phyloP scores from a whole-genome alignment of 2,797 vertebrate genomes.

The Ceryle rudis region DNA sequence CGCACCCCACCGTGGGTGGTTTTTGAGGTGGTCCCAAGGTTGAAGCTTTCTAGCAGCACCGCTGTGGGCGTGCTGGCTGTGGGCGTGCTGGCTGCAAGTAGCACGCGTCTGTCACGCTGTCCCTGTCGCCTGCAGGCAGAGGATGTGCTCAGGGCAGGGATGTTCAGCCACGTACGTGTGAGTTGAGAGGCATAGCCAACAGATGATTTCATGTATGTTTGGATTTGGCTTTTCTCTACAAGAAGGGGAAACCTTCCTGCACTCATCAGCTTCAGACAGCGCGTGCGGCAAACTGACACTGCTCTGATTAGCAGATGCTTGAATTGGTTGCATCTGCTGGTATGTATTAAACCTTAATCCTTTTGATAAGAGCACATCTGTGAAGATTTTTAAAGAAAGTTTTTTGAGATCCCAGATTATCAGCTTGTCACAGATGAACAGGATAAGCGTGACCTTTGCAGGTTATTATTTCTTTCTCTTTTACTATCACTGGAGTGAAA shows the following conservation, averaged over 20 bases:
- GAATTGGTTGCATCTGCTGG: slow-evolving; percentile 56
- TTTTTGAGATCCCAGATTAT: slow-evolving; percentile 56
- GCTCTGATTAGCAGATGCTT: slow-evolving; percentile 55
- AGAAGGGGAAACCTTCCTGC: not conserved
- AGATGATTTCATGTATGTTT: not conserved
- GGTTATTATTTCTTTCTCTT: slow-evolving; percentile 46
- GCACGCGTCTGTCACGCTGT: not conserved
- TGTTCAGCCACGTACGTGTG: fast-evolving
- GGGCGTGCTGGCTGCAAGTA: not conserved
- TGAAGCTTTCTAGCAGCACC: not conserved
- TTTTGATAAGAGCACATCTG: slow-evolving; percentile 56
- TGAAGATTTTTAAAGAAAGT: slow-evolving; percentile 63
- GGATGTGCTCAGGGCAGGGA: fast-evolving
- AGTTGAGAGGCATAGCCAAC: not conserved
- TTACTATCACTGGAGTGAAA: slow-evolving; percentile 20
- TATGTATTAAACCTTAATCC: slow-evolving; percentile 66
- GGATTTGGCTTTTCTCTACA: not conserved
- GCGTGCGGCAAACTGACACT: not conserved
- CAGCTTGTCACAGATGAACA: slow-evolving; percentile 58
- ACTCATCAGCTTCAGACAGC: not conserved
- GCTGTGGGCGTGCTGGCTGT: fast-evolving
- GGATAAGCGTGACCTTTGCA: slow-evolving; percentile 56
- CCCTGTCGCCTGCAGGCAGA: not conserved
- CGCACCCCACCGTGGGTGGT: fast-evolving
- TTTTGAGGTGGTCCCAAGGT: not conserved